A percentile compares a stretch with the other conserved stretches of the same genome.
Evolutionary conservation across 2,888 invertebrate species (phyloP).

Genomic region (Campoplex capitator): DNA sequence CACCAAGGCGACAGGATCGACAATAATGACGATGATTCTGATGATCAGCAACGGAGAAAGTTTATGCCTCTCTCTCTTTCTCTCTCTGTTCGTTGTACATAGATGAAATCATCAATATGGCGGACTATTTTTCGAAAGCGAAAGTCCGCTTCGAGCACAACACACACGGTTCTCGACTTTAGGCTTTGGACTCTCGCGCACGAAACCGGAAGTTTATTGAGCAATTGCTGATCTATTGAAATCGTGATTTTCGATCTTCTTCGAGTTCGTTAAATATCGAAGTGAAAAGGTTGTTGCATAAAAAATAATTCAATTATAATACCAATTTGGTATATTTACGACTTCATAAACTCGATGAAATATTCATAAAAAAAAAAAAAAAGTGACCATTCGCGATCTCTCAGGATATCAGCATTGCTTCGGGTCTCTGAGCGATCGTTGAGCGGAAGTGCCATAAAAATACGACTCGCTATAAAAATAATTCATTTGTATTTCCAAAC

Average conservation of each 20-base stretch:
- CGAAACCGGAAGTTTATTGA: conserved; percentile 70
- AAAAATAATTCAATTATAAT: not conserved
- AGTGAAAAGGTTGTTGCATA: not conserved
- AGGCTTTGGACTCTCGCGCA: conserved; percentile 12
- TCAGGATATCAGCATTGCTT: not conserved
- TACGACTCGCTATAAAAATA: not conserved
- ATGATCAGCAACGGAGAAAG: conserved; percentile 72
- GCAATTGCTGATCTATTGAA: conserved; percentile 68
- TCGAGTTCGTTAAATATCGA: not conserved
- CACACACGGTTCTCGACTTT: conserved; percentile 28
- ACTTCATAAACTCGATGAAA: not conserved
- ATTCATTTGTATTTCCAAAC: not conserved
- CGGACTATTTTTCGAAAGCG: conserved; percentile 76
- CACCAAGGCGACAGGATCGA: conserved; percentile 20
- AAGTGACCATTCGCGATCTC: not conserved
- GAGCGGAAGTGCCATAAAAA: not conserved
- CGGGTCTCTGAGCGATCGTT: not conserved
- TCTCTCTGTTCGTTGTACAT: not conserved
- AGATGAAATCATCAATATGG: conserved; percentile 61
- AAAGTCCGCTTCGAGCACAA: conserved; percentile 72
- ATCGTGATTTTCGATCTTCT: not conserved
- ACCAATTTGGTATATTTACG: not conserved
- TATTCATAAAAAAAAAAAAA: too few relatives aligned
- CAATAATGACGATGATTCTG: conserved; percentile 21
- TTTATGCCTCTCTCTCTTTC: conserved; percentile 43